Evolutionary conservation across 2,888 invertebrate genomes (phyloP).

Genomic region (Gastracanthus pulcherrimus): DNA sequence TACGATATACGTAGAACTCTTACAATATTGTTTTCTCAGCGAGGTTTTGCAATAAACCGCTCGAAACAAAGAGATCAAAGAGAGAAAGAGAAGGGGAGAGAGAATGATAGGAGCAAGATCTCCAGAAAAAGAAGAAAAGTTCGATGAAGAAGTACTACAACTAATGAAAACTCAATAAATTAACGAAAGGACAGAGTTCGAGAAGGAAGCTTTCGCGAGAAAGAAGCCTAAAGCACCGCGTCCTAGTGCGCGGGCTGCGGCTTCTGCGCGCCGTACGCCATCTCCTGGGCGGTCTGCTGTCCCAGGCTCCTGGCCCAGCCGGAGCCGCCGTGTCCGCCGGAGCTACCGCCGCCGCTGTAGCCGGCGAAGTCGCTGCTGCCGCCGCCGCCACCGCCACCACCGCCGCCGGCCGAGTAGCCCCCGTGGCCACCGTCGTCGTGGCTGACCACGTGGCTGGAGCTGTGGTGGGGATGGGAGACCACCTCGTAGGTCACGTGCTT

Average conservation of each 20-base stretch:
- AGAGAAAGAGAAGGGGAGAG: neutral
- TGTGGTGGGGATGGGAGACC: conserved; percentile 90
- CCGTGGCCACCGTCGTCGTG: conserved; percentile 83
- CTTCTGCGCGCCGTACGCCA: conserved; percentile 89
- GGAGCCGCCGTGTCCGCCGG: conserved; percentile 77
- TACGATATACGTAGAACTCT: no score
- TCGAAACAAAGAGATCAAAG: neutral
- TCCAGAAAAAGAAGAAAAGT: neutral
- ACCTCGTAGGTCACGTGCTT: conserved; percentile 94
- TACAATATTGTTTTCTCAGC: no score
- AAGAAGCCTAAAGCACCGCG: neutral
- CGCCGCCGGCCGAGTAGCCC: conserved; percentile 80
- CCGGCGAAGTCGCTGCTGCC: conserved; percentile 82
- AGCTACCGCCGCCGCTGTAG: conserved; percentile 79
- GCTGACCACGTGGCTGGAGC: conserved; percentile 83
- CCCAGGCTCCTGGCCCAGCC: conserved; percentile 86
- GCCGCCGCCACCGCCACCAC: conserved; percentile 77
- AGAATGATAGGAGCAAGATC: neutral
- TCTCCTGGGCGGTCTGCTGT: conserved; percentile 83
- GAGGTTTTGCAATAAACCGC: neutral
- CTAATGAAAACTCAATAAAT: conserved; percentile 18
- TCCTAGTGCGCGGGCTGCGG: conserved; percentile 73
- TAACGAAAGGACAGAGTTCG: neutral
- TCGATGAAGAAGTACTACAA: neutral
- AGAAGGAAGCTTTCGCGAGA: neutral